Evolutionary conservation across 2,888 invertebrate genomes (phyloP).

Genomic region (Pyrocoelia pectoralis): DNA sequence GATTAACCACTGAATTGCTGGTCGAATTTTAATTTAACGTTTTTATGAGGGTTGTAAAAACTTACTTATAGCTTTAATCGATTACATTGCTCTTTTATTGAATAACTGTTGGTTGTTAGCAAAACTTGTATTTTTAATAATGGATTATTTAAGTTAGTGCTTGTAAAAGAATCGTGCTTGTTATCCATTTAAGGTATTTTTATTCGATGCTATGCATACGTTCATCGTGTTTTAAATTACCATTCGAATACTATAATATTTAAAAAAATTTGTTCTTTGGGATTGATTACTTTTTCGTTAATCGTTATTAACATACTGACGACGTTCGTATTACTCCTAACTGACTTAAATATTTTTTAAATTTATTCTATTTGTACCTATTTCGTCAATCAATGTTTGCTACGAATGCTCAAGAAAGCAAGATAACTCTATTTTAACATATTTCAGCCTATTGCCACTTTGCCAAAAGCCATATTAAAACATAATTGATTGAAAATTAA

Average conservation of each 20-base stretch:
- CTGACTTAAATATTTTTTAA: no score
- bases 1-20: conserved; percentile 48
- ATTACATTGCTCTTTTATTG: conserved; percentile 21
- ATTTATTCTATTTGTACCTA: no score
- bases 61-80: conserved; percentile 19
- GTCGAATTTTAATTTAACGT: conserved; percentile 40
- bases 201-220: neutral
- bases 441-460: no score
- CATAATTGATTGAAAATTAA: no score
- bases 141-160: neutral
- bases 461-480: no score
- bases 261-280: no score
- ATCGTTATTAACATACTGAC: no score
- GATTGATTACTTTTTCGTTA: no score
- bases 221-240: conserved; percentile 1
- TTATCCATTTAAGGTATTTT: conserved; percentile 9
- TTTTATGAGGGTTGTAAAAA: conserved; percentile 27
- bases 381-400: no score
- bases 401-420: no score
- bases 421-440: no score
- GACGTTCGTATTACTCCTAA: no score
- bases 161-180: neutral
- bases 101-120: conserved; percentile 9
- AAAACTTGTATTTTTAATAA: conserved; percentile 8
- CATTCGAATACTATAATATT: neutral